Conservation (phyloP, 2,888 invertebrate species). For the Heliconius aoede region DNA sequence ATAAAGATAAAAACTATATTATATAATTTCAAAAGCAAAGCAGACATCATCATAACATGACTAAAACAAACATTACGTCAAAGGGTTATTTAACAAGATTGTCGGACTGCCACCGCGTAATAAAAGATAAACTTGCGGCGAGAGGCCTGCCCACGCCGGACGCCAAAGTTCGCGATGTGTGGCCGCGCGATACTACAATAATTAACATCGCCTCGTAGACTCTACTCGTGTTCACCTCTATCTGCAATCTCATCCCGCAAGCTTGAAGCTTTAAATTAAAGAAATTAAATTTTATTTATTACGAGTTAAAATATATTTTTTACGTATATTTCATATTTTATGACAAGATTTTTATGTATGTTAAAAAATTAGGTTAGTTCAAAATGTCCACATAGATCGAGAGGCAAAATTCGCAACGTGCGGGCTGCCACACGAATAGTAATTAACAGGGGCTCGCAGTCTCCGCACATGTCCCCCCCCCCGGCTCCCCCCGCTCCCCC, state of each 20-base stretch:
- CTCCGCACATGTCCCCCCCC: constrained; percentile 41
- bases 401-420: constrained; percentile 29
- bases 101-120: constrained; percentile 3
- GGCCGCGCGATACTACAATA: constrained; percentile 82
- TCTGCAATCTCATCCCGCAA: constrained; percentile 37
- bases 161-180: constrained; percentile 81
- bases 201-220: constrained; percentile 76
- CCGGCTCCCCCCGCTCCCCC: constrained; percentile 19
- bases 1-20: not conserved
- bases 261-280: constrained; percentile 22
- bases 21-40: not conserved
- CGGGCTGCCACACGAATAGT: constrained; percentile 77
- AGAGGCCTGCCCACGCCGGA: constrained; percentile 63
- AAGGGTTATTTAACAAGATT: constrained; percentile 37
- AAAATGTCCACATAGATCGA: constrained; percentile 11
- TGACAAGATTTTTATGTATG: constrained; percentile 2
- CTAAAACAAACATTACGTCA: constrained; percentile 20
- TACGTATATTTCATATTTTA: not conserved
- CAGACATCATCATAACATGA: not conserved
- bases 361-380: not conserved
- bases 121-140: constrained; percentile 66
- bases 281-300: constrained; percentile 25
- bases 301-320: not conserved
- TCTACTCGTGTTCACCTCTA: constrained; percentile 40
- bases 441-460: constrained; percentile 76